A percentile compares a stretch with the other conserved stretches of the same genome.
Evolutionary conservation across 2,113 vertebrate genomes (phyloP).

Genomic region (Phoenicopterus ruber): DNA sequence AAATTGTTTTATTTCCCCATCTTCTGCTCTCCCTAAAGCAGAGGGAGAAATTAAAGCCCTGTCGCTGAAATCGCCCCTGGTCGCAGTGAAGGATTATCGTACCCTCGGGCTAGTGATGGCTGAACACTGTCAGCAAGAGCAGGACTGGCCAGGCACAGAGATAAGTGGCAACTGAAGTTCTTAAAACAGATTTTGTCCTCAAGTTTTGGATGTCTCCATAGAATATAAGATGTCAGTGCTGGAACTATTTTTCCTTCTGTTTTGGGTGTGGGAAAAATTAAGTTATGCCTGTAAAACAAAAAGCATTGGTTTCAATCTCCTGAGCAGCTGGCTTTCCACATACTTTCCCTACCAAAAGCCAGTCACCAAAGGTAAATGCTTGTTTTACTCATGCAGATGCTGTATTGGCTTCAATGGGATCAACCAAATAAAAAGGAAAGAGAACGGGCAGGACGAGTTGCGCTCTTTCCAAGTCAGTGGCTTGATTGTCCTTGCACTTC

Average conservation of each 20-base stretch:
- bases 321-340: background rate
- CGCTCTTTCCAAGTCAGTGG: background rate
- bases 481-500: background rate
- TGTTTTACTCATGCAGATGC: background rate
- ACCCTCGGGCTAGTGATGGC: background rate
- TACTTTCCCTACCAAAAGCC: background rate
- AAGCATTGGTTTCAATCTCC: background rate
- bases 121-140: background rate
- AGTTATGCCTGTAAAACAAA: background rate
- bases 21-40: background rate
- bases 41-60: background rate
- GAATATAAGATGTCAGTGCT: background rate
- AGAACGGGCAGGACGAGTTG: background rate
- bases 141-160: background rate
- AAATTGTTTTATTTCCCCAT: background rate
- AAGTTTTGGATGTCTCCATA: background rate
- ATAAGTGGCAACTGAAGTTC: background rate
- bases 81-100: rapidly evolving
- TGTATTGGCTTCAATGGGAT: background rate
- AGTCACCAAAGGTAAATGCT: background rate
- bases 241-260: background rate
- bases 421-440: background rate
- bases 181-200: background rate
- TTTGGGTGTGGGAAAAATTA: background rate
- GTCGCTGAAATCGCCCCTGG: rapidly evolving